Evolutionary conservation across 2,113 vertebrate genomes (phyloP).

Genomic region (Anhinga rufa): DNA sequence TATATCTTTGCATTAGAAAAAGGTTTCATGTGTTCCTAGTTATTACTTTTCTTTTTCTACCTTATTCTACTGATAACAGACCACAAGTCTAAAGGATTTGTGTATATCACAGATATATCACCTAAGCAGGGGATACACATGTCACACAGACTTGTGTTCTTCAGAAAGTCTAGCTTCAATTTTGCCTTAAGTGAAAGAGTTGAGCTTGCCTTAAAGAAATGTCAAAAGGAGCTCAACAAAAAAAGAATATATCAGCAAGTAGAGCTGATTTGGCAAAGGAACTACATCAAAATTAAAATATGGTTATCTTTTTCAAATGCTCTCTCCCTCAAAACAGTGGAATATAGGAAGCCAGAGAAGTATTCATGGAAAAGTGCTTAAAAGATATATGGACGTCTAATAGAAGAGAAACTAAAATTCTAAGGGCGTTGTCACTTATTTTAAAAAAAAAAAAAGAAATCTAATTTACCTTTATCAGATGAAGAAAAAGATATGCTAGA

Average conservation of each 20-base stretch:
- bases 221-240: background rate
- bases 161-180: background rate
- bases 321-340: background rate
- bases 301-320: background rate
- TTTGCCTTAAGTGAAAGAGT: background rate
- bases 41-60: background rate
- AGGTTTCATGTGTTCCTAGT: background rate
- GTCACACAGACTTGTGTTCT: background rate
- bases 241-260: background rate
- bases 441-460: background rate
- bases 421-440: background rate
- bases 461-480: background rate
- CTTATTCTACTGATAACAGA: background rate
- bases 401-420: background rate
- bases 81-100: background rate
- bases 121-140: background rate
- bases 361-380: background rate
- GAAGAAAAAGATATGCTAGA: background rate
- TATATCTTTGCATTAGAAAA: background rate
- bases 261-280: background rate
- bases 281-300: background rate
- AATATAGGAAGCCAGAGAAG: background rate
- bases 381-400: background rate
- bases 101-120: background rate
- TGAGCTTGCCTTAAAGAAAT: background rate